Conservation (phyloP, 2,113 vertebrate genomes). For the Clarias gariepinus region DNA sequence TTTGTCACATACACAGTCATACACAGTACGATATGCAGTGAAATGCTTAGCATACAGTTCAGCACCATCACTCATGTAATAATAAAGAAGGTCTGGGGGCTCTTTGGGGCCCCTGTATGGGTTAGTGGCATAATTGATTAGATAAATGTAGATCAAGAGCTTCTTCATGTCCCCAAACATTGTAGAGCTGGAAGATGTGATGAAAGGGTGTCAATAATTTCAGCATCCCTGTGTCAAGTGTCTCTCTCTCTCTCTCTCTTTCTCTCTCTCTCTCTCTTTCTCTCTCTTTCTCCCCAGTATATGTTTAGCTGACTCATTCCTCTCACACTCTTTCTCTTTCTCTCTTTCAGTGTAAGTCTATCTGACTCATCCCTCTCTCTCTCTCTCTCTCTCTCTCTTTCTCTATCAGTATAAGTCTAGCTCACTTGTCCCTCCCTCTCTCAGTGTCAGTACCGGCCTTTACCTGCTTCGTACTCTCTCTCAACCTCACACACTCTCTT, state of each 20-base stretch:
- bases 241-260: neutral
- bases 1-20: no score
- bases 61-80: neutral
- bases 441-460: slow-evolving; percentile 5
- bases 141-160: neutral
- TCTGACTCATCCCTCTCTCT: neutral
- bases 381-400: slow-evolving; percentile 25
- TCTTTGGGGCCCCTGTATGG: neutral
- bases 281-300: slow-evolving; percentile 38
- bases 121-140: neutral
- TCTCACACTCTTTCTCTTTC: slow-evolving; percentile 30
- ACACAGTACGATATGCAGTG: no score
- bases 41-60: no score
- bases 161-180: neutral
- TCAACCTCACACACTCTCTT: neutral
- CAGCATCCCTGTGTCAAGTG: neutral
- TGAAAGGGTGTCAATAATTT: neutral
- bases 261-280: slow-evolving; percentile 19
- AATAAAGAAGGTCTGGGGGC: neutral
- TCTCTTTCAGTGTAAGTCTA: slow-evolving; percentile 12
- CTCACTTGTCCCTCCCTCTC: slow-evolving; percentile 27
- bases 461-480: slow-evolving; percentile 12
- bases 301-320: neutral
- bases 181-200: neutral
- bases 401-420: slow-evolving; percentile 26